Evolutionary conservation across 2,797 vertebrate species (phyloP).

Genomic region (Ptychadena robeensis): DNA sequence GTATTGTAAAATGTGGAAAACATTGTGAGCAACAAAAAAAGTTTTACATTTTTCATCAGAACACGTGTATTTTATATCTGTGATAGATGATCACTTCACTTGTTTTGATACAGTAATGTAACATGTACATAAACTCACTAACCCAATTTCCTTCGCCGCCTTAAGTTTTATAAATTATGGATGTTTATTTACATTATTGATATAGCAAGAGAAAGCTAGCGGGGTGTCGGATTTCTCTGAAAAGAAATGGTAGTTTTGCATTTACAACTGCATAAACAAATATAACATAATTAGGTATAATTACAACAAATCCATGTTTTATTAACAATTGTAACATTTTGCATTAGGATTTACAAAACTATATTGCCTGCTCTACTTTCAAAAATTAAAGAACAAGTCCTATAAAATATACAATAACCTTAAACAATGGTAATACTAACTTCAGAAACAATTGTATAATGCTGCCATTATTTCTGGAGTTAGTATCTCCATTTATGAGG

Average conservation of each 20-base stretch:
- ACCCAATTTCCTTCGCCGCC: background rate
- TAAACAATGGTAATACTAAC: too few relatives aligned
- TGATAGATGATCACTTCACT: slow-evolving; percentile 69
- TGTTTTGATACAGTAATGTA: slow-evolving; percentile 65
- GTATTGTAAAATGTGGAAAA: slow-evolving; percentile 44
- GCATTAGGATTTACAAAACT: background rate
- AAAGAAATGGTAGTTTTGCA: background rate
- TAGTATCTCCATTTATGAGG: too few relatives aligned
- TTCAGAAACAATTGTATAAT: too few relatives aligned
- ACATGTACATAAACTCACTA: slow-evolving; percentile 57
- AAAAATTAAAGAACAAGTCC: too few relatives aligned
- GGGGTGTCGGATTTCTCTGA: background rate
- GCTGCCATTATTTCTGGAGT: too few relatives aligned
- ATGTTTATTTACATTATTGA: slow-evolving; percentile 6
- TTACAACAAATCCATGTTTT: background rate
- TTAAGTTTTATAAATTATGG: slow-evolving; percentile 21
- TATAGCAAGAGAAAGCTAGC: slow-evolving; percentile 7
- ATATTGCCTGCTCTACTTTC: background rate
- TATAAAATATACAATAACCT: too few relatives aligned
- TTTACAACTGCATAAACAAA: background rate
- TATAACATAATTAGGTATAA: background rate
- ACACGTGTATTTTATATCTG: slow-evolving; percentile 62
- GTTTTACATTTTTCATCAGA: slow-evolving; percentile 59
- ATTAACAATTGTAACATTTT: background rate
- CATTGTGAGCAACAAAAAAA: background rate